Evolutionary conservation across 1,140 invertebrate species (phyloP), one percentile per base, ranked within the genome.

Genomic region (Orchesella cincta): DNA sequence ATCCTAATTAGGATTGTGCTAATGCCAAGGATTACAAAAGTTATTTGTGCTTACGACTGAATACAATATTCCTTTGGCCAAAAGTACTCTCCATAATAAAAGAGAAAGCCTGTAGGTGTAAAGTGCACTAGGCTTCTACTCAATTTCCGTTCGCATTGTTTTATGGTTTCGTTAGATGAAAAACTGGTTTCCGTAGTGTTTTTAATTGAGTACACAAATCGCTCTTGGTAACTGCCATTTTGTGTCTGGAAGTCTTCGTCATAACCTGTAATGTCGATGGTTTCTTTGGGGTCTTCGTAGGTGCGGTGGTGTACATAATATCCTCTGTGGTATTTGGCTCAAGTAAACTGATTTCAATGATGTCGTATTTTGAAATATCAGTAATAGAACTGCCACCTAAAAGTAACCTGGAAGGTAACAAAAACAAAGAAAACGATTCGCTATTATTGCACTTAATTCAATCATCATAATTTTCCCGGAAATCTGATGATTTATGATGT

Each of bases 151-250:
- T 67, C 62, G 23, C 23, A 8, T 67, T 67, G 26, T 1, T 12
- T 5, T n/a, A 33, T 33, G 5, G 8, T 29, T 31, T 29, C 31
- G 26, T 29, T 8, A 31, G 54, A 28, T n/a, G 26, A 62, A n/a
- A 14, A 8, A 5, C 12, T 8, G 23, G 8, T 62, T 67, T 26
- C 8, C 8, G 52, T 57, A 57, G 23, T 57, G 23, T 57, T 57
- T 57, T 57, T n/a, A 57, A 57, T 23, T 23, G 52, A 57, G 52
- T 57, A 57, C 52, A 57, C 23, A 57, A 57, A 57, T 5, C 52
- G 8, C 23, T 57, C 52, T 14, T 8, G 23, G 52, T 57, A 57
- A 57, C 52, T 57, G 52, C 52, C 23, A 26, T 23, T 57, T 46
- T 20, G 8, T 46, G 39, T 46, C 39, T 46, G 8, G 39, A 12